phyloP scores from a whole-genome alignment of 2,113 vertebrate species.

The Tauraco erythrolophus region DNA sequence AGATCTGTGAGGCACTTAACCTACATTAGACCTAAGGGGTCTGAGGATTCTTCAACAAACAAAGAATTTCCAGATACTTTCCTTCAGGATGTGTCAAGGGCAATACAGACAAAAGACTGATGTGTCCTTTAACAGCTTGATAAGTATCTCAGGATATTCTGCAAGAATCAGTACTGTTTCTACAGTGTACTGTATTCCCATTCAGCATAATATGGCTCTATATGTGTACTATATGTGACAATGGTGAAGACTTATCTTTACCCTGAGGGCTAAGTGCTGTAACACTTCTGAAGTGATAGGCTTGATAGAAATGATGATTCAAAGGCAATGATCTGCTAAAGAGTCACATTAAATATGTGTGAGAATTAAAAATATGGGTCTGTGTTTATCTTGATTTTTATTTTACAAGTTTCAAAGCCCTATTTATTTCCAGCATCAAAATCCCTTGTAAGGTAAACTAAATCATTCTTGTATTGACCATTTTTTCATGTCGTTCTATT shows the following conservation, averaged over 20 bases:
- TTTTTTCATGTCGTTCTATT: slow-evolving; percentile 79
- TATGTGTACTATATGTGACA: slow-evolving; percentile 78
- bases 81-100: slow-evolving; percentile 87
- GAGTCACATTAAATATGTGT: slow-evolving; percentile 76
- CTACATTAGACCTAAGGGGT: slow-evolving; percentile 80
- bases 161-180: slow-evolving; percentile 79
- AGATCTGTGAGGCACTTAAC: slow-evolving; percentile 83
- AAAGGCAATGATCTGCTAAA: slow-evolving; percentile 77
- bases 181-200: slow-evolving; percentile 79
- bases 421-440: slow-evolving; percentile 81
- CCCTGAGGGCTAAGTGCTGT: slow-evolving; percentile 80
- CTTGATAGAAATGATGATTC: slow-evolving; percentile 77
- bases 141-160: slow-evolving; percentile 86
- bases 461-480: slow-evolving; percentile 86
- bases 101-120: slow-evolving; percentile 88
- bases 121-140: slow-evolving; percentile 87
- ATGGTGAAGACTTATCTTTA: slow-evolving; percentile 85
- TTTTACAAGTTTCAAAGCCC: slow-evolving; percentile 80
- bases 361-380: slow-evolving; percentile 84
- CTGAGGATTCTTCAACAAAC: slow-evolving; percentile 83
- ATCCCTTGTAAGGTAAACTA: slow-evolving; percentile 82
- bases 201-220: slow-evolving; percentile 82
- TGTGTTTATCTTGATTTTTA: slow-evolving; percentile 79
- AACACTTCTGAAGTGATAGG: slow-evolving; percentile 75
- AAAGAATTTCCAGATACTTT: slow-evolving; percentile 85